These are phyloP conservation scores for Copidosoma aretas DNA, from an alignment of 2,888 invertebrate genomes.

Conservation along the genomic window DNA sequence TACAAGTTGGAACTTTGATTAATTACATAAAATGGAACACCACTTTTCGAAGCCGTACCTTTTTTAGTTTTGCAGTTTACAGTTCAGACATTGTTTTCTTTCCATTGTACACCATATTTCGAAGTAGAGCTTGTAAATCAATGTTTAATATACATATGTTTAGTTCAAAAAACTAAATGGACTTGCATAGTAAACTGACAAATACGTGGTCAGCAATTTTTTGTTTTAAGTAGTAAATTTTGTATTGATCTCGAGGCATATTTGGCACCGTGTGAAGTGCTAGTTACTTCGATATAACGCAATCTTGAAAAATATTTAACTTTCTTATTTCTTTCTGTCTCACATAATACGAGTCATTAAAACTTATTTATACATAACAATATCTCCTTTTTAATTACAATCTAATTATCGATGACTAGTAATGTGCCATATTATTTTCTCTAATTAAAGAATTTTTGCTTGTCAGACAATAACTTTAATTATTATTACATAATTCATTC, in stretches of 20 bases:
- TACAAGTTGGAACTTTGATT: constrained; percentile 38
- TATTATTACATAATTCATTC: constrained; percentile 10
- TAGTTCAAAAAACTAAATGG: constrained; percentile 23
- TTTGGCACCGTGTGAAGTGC: constrained; percentile 38
- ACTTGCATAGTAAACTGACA: constrained; percentile 13
- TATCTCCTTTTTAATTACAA: constrained; percentile 31
- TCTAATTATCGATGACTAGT: constrained; percentile 42
- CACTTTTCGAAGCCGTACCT: constrained; percentile 18
- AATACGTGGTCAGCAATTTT: constrained; percentile 29
- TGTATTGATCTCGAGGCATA: constrained; percentile 35
- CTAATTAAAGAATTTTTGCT: constrained; percentile 27
- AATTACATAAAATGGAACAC: constrained; percentile 33
- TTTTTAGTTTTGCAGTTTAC: constrained; percentile 26
- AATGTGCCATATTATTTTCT: constrained; percentile 35
- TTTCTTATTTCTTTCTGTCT: constrained; percentile 24
- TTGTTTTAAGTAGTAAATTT: constrained; percentile 31
- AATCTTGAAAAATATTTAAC: constrained; percentile 34
- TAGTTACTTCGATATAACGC: constrained; percentile 27
- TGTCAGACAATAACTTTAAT: constrained; percentile 21
- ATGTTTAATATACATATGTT: constrained; percentile 21
- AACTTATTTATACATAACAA: constrained; percentile 31
- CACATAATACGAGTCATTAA: constrained; percentile 20
- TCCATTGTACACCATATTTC: constrained; percentile 31
- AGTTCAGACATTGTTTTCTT: constrained; percentile 25
- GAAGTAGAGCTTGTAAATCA: constrained; percentile 28